Evolutionary conservation across 2,888 invertebrate genomes (phyloP), one percentile per base, ranked within the genome.

Genomic region (Autographa gamma): DNA sequence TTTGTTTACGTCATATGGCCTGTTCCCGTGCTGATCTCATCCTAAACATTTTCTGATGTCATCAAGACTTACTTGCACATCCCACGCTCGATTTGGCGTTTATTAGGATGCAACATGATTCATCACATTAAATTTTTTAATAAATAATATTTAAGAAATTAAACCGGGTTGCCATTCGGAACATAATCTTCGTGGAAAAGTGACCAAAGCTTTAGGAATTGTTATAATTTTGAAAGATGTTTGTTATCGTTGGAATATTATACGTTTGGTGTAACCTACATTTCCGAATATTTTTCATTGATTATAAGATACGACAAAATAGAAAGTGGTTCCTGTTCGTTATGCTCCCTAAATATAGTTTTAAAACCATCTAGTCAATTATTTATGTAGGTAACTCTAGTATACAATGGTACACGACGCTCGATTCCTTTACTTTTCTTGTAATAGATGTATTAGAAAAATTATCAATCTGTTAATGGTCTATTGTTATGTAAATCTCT

Each of bases 1-100:
- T n/a, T 48, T 48, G 48, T 16, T 48, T 6, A n/a, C n/a, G 48
- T 48, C 48, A 48, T 25, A 13, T 56, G 13, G 11, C 19, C 25
- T 25, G 13, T 56, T 56, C 25, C 25, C 54, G 25, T 25, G 54
- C 13, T 56, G 54, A 56, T 56, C 48, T 56, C 54, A 56, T 19
- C 54, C 54, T 56, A 56, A 56, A 13, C 13, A 25, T 25, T 56
- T 56, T 25, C 54, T 56, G 54, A 56, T 56, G 54, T 56, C 54
- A 56, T 56, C 54, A 13, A 56, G 5, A 19, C 2, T 19, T 54
- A 3, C 19, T 18, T 54, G 9, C 19, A 9, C 25, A 56, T 56
- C 54, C 54, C 54, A 56, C 54, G 54, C 19, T 56, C 25, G 25
- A 25, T 13, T 56, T 56, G 4, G 5, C 25, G 11, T 25, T 25